Conservation (phyloP, 2,888 invertebrate genomes). For the Microplitis manilae region DNA sequence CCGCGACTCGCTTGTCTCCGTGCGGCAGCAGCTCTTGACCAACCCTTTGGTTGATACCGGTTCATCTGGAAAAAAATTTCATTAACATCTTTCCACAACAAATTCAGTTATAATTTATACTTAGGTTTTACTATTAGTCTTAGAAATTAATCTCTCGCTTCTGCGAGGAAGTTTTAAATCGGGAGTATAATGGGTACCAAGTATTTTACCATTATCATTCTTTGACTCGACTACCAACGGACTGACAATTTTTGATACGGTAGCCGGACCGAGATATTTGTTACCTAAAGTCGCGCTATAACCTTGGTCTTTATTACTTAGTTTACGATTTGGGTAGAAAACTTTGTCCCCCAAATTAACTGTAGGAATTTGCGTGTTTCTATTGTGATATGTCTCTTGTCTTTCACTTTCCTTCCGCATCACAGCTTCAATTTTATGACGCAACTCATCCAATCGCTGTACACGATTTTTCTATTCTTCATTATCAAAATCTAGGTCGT, state of each 20-base stretch:
- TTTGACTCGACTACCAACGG: neutral
- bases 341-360: neutral
- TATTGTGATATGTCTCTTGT: conserved; percentile 22
- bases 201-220: neutral
- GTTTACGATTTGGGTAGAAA: neutral
- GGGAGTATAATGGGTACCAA: neutral
- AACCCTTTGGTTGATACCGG: too few relatives aligned
- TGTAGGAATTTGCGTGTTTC: neutral
- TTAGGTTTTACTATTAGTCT: too few relatives aligned
- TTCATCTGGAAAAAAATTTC: too few relatives aligned
- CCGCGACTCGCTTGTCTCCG: too few relatives aligned
- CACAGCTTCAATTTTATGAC: conserved; percentile 34
- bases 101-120: too few relatives aligned
- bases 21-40: too few relatives aligned
- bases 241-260: neutral
- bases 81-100: too few relatives aligned
- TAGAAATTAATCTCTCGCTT: too few relatives aligned
- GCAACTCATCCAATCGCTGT: conserved; percentile 38
- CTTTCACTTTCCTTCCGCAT: conserved; percentile 11
- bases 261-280: neutral
- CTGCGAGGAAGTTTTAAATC: neutral
- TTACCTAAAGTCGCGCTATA: neutral
- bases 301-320: neutral
- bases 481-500: neutral
- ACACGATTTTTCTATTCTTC: conserved; percentile 29